Percentiles rank a stretch among this genome's conserved stretches.
These are phyloP conservation scores for Rutpela maculata DNA, from an alignment of 2,888 invertebrate genomes.

Conservation along the genomic window DNA sequence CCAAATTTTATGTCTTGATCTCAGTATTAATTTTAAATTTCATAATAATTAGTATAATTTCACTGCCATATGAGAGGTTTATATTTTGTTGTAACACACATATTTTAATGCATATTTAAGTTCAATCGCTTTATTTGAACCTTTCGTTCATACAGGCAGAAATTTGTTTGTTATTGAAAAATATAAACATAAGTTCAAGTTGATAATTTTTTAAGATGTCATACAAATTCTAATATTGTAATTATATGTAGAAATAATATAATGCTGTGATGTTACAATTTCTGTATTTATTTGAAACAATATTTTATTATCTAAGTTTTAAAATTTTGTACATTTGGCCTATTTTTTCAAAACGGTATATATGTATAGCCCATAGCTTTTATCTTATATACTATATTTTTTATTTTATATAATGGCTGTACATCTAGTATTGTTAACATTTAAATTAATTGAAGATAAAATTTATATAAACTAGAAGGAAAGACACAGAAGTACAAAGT, in stretches of 20 bases:
- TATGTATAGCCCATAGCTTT: conserved; percentile 26
- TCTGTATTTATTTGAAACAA: conserved; percentile 70
- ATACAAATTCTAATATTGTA: conserved; percentile 47
- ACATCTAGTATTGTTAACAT: conserved; percentile 34
- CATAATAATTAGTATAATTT: conserved; percentile 65
- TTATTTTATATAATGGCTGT: conserved; percentile 34
- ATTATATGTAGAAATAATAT: conserved; percentile 59
- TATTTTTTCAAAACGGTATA: conserved; percentile 48
- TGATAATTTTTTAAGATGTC: conserved; percentile 42
- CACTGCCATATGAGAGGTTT: conserved; percentile 67
- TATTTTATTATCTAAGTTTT: conserved; percentile 50
- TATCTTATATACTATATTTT: conserved; percentile 37
- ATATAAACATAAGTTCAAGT: conserved; percentile 41
- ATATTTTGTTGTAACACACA: conserved; percentile 49
- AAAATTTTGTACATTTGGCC: conserved; percentile 57
- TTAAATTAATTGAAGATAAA: conserved; percentile 52
- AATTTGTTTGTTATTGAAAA: conserved; percentile 42
- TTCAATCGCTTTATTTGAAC: conserved; percentile 18
- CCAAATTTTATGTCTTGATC: conserved; percentile 67
- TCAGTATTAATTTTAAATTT: conserved; percentile 71
- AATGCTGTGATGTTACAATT: conserved; percentile 71
- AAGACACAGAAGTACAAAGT: conserved; percentile 53
- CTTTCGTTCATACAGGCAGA: neutral
- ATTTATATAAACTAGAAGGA: conserved; percentile 35
- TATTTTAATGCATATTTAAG: conserved; percentile 28